Base-by-base conservation (phyloP, 1,140 invertebrate species). In the Diorhabda sublineata region DNA sequence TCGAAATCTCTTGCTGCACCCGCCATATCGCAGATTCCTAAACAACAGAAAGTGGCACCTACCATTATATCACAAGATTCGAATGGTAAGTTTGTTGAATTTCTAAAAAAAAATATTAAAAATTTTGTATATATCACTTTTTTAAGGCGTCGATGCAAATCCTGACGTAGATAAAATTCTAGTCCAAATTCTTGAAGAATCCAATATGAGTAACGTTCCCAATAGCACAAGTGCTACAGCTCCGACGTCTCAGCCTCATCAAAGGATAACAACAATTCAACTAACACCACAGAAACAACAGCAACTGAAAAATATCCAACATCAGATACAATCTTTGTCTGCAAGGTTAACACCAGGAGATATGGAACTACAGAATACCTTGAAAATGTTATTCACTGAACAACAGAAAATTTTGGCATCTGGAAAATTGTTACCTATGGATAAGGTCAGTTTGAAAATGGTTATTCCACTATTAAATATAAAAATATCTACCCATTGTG, bases 361-460 rank as follows among this genome's bases (percentile, higher is more conserved):
- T 61, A 7, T 69, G 66, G 76, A 80, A 8, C 82, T 84, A 77
- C 82, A 85, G 73, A 76, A 81, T 60, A 80, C 84, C 3, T 71
- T 88, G 58, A 87, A 87, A 71, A 80, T 82, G 26, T 71, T 88
- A 7, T 86, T 86, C 74, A 79, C 82, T 9, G 86, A 88, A 67
- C 87, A 89, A 75, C 85, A 87, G 66, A 86, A 87, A 71, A 89
- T 89, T 66, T 75, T 89, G 64, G 82, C 86, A 3, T 83, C 85
- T 0, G 87, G 87, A 26, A 89, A 88, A 81, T 78, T 87, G 66
- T 81, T 88, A 68, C 85, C 87, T 5, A 87, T 86, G 8, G 82
- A 80, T 70, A 81, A 80, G 68, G 79, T 52, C 2, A 52, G 47
- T 52, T 6, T 52, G 6, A 26, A 26, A 26, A 26, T 26, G 26